phyloP scores from a whole-genome alignment of 2,888 invertebrate genomes.

The Lasius platythorax region DNA sequence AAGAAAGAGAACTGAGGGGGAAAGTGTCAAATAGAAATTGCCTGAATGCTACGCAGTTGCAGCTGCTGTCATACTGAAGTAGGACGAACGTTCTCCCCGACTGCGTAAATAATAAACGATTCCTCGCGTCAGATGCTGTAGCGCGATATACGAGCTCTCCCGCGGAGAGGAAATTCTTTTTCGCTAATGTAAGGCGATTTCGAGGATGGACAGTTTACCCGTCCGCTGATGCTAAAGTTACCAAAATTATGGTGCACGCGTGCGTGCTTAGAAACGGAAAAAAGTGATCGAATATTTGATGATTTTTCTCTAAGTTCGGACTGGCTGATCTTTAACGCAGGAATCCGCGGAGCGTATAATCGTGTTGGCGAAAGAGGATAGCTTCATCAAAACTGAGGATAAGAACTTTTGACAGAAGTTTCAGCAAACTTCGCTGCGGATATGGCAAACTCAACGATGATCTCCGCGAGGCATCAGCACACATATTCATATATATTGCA shows the following conservation, averaged over 20 bases:
- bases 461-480: conserved; percentile 2
- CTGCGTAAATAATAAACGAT: conserved; percentile 63
- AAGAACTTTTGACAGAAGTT: conserved; percentile 13
- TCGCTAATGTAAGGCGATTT: conserved; percentile 23
- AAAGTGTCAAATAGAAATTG: conserved; percentile 62
- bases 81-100: conserved; percentile 49
- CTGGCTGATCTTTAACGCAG: neutral
- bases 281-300: neutral
- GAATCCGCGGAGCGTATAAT: neutral
- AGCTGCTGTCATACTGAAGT: conserved; percentile 43
- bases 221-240: neutral
- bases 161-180: conserved; percentile 23
- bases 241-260: conserved; percentile 14
- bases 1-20: conserved; percentile 20
- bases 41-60: conserved; percentile 48
- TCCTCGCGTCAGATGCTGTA: conserved; percentile 48
- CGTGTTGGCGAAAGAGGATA: neutral
- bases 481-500: neutral
- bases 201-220: neutral
- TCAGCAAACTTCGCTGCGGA: neutral
- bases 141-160: conserved; percentile 42
- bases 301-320: neutral
- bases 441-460: conserved; percentile 19
- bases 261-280: neutral
- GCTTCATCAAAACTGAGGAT: conserved; percentile 32